Evolutionary conservation across 2,113 vertebrate species (phyloP).

Genomic region (Redunca redunca): DNA sequence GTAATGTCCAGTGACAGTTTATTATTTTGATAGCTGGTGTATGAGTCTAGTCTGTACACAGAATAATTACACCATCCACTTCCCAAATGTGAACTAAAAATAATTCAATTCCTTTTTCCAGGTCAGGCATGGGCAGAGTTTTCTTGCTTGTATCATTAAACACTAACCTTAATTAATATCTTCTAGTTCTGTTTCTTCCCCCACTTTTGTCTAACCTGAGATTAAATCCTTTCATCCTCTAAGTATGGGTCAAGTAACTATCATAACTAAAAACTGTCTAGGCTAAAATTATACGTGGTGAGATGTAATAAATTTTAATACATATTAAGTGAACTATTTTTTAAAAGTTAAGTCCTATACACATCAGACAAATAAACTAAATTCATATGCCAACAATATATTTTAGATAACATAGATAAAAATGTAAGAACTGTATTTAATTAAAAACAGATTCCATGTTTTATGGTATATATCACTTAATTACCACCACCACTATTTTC

Average conservation of each 20-base stretch:
- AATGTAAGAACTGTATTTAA: background rate
- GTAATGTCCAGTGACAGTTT: conserved; percentile 75
- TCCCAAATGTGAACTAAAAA: conserved; percentile 75
- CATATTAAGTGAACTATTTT: background rate
- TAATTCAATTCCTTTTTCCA: conserved; percentile 63
- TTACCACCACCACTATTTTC: background rate
- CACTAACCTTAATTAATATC: conserved; percentile 66
- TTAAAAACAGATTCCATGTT: background rate
- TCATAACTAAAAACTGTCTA: conserved; percentile 23
- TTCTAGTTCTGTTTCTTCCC: background rate
- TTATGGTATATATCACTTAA: background rate
- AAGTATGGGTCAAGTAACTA: background rate
- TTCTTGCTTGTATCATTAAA: conserved; percentile 49
- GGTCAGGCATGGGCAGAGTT: conserved; percentile 43
- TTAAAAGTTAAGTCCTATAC: background rate
- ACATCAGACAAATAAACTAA: background rate
- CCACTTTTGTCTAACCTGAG: background rate
- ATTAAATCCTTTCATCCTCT: conserved; percentile 34
- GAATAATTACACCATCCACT: conserved; percentile 74
- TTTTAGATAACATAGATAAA: background rate
- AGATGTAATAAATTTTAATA: background rate
- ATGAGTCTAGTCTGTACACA: conserved; percentile 57
- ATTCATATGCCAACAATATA: background rate
- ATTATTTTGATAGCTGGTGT: conserved; percentile 70
- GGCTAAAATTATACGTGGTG: conserved; percentile 11